Evolutionary conservation across 2,797 vertebrate species (phyloP).

Genomic region (Picus viridis): DNA sequence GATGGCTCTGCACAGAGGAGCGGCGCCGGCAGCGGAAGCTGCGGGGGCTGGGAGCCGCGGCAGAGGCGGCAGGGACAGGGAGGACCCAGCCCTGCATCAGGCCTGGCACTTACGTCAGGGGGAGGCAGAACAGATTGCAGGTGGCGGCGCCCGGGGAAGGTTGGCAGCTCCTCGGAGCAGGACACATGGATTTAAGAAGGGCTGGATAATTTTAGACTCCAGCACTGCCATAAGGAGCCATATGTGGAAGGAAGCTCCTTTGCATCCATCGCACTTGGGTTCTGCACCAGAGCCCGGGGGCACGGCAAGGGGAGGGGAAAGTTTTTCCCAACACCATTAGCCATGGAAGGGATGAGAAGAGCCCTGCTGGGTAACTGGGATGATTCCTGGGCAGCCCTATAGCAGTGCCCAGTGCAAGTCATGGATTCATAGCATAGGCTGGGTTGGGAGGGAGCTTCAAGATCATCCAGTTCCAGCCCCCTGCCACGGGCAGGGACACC

Average conservation of each 20-base stretch:
- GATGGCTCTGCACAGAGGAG: conserved; percentile 29
- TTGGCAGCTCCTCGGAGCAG: conserved; percentile 46
- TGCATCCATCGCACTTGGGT: background rate
- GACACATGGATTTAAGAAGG: conserved; percentile 49
- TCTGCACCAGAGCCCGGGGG: background rate
- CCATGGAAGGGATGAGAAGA: background rate
- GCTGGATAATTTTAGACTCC: conserved; percentile 63
- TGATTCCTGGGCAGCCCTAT: background rate
- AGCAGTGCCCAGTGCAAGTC: background rate
- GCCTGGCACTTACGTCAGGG: conserved; percentile 30
- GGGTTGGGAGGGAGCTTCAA: no score
- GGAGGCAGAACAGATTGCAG: conserved; percentile 48
- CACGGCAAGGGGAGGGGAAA: background rate
- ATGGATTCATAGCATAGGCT: background rate
- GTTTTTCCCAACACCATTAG: background rate
- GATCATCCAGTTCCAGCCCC: no score
- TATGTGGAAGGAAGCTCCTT: conserved; percentile 34
- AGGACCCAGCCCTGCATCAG: conserved; percentile 42
- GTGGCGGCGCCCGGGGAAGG: conserved; percentile 48
- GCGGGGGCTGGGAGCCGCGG: background rate
- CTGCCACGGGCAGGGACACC: no score
- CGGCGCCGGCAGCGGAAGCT: background rate
- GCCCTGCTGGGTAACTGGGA: accelerated
- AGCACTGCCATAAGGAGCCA: conserved; percentile 56
- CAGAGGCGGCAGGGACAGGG: background rate